Evolutionary conservation across 2,113 vertebrate species (phyloP), one percentile per base, ranked within the genome.

Genomic region (Paralichthys olivaceus): DNA sequence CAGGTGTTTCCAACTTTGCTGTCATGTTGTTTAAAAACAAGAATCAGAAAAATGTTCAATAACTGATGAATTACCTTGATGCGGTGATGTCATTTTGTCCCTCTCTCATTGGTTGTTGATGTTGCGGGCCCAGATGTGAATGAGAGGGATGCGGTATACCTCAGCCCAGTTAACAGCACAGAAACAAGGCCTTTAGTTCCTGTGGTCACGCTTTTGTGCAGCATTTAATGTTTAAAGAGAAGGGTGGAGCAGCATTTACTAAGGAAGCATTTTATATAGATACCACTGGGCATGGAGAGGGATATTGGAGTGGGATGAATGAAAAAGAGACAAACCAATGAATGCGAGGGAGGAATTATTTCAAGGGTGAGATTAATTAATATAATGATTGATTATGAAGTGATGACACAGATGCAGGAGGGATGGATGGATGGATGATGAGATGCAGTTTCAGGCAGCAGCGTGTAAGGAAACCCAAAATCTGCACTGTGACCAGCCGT

Each of bases 201-300:
- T 89, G 88, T 84, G 87, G 87, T 89, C 73, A 78, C 69, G 45
- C 74, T 85, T 84, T 86, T 89, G 86, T 89, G 85, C 85, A 88
- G 72, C 79, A 86, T 92, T 93, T 92, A 91, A 94, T 92, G 92
- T 93, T 93, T 94, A 92, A 94, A 94, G 90, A 90, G 90, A 85
- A 90, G 93, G 93, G 93, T 94, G 93, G 92, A 90, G 93, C 83
- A 90, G 90, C 78, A 84, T 92, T 93, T 84, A 90, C 91, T 90
- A 91, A 90, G 89, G 92, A 91, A 91, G 91, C 84, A 89, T 93
- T 94, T 93, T 93, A 92, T 91, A 93, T 90, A 88, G 84, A 91
- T 87, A 87, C 86, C 90, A 90, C 79, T 90, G 90, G 92, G 85
- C 87, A 89, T 90, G 75, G 75, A 91, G 71, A 66, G 58, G 75